Percentiles rank a stretch among this genome's conserved stretches.
Evolutionary conservation across 1,140 invertebrate species (phyloP).

Genomic region (Papilio glaucus): DNA sequence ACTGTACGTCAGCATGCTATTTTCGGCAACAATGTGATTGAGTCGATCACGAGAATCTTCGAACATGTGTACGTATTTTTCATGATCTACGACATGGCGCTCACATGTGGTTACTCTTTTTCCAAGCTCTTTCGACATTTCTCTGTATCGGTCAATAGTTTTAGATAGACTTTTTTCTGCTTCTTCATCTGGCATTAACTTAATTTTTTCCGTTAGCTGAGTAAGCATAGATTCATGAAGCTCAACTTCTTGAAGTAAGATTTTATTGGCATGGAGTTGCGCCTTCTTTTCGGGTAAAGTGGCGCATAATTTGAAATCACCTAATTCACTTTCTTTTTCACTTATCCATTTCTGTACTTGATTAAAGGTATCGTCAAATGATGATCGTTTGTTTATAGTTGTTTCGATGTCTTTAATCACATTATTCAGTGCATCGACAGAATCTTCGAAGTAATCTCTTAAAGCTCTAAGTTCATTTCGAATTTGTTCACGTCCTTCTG

Average conservation of each 20-base stretch:
- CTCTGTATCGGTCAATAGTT: constrained; percentile 88
- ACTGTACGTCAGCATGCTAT: constrained; percentile 87
- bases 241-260: constrained; percentile 91
- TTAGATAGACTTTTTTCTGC: constrained; percentile 87
- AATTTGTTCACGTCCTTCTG: constrained; percentile 93
- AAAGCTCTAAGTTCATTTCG: constrained; percentile 91
- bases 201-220: constrained; percentile 90
- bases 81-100: constrained; percentile 91
- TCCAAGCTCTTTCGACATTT: constrained; percentile 87
- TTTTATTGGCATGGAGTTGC: constrained; percentile 90
- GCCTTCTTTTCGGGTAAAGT: constrained; percentile 93
- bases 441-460: constrained; percentile 91
- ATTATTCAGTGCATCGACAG: constrained; percentile 92
- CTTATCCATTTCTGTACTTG: constrained; percentile 92
- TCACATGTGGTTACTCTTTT: constrained; percentile 87
- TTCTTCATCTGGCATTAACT: constrained; percentile 89
- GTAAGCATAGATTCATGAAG: constrained; percentile 91
- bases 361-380: constrained; percentile 94
- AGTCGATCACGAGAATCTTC: constrained; percentile 90
- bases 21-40: constrained; percentile 87
- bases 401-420: constrained; percentile 94
- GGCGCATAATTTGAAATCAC: constrained; percentile 87
- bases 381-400: constrained; percentile 93
- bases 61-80: constrained; percentile 91
- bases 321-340: constrained; percentile 88